Conservation (phyloP, 2,797 vertebrate species). For the Nannoperca obscura region DNA sequence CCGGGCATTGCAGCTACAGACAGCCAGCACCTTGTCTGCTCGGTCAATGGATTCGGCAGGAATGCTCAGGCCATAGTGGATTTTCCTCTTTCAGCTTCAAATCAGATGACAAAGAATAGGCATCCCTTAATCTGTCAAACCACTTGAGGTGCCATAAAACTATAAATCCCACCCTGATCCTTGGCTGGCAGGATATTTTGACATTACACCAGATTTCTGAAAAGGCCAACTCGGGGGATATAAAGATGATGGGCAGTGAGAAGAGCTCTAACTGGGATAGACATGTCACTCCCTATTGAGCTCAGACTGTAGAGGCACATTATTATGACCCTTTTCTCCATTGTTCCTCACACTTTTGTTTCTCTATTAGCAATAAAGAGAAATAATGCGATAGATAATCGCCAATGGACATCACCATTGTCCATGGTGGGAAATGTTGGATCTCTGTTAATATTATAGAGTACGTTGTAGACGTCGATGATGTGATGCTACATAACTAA, state of each 20-base stretch:
- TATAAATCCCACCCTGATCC: conserved; percentile 67
- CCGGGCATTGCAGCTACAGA: conserved; percentile 31
- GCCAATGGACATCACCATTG: no score
- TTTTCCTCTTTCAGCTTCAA: conserved; percentile 52
- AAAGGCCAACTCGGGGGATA: conserved; percentile 70
- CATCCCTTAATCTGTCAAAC: conserved; percentile 68
- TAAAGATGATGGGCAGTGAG: conserved; percentile 67
- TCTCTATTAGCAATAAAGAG: conserved; percentile 5
- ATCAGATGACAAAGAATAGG: conserved; percentile 61
- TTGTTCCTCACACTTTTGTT: neutral
- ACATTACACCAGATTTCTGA: conserved; percentile 74
- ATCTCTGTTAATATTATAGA: no score
- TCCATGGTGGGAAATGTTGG: no score
- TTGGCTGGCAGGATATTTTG: conserved; percentile 65
- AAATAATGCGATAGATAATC: neutral
- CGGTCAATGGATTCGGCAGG: conserved; percentile 1
- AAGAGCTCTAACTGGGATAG: conserved; percentile 50
- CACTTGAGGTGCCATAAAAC: conserved; percentile 56
- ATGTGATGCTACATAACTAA: no score
- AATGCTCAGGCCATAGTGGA: conserved; percentile 21
- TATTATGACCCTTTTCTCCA: conserved; percentile 8
- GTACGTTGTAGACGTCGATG: no score
- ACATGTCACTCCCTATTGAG: conserved; percentile 49
- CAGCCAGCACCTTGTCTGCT: conserved; percentile 31
- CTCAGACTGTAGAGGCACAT: conserved; percentile 13